Evolutionary conservation across 2,113 vertebrate genomes (phyloP), one percentile per base, ranked within the genome.

Genomic region (Engraulis encrasicolus): DNA sequence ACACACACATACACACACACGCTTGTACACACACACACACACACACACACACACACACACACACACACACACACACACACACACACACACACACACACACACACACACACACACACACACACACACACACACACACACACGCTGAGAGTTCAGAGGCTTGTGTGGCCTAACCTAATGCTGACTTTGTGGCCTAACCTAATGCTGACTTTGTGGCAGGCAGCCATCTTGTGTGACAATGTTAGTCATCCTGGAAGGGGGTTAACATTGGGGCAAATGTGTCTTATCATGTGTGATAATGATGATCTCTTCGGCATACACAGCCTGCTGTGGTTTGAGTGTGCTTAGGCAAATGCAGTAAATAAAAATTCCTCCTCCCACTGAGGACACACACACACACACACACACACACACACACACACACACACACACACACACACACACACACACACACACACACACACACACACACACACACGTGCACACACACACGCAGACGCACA

Each of bases 291-390:
- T 7, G 15, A 82, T 74, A 85, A 20, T 80, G 58, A 80, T 86
- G 86, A 86, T 89, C 86, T 83, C 50, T 15, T 84, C 81, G 61
- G 82, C 87, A 86, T 78, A 88, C 86, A 87, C 80, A 50, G 11
- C 83, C 86, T 74, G 6, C 36, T 85, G 82, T 83, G 80, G 74
- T 77, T 79, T 83, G 23, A 82, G 58, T 77, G 84, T 81, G 19
- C 71, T 61, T 61, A 61, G 12, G 58, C 58, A 61, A 61, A 61
- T 20, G 20, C 58, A 61, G 58, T 23, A 61, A 61, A 61, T 61
- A 61, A 23, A 23, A 61, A 23, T 23, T 23, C 58, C 27, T 2
- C 58, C 11, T 7, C 58, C 58, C n/a, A n/a, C n/a, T n/a, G n/a
- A n/a, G n/a, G n/a, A n/a, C n/a, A n/a, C n/a, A n/a, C n/a, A n/a